Conservation (phyloP, 2,888 invertebrate genomes). For the Palloptera scutellata region DNA sequence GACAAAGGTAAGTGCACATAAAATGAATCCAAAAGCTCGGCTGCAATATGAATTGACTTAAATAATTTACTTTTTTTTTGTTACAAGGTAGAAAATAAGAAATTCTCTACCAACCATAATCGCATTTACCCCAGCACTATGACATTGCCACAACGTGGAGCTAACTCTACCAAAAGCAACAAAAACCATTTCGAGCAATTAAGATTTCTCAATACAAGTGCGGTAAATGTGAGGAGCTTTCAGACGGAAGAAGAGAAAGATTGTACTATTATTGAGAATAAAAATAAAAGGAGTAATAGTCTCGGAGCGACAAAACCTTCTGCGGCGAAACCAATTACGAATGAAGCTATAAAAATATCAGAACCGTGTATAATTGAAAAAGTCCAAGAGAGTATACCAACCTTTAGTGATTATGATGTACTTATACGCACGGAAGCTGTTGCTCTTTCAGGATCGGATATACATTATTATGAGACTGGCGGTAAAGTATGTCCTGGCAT, state of each 20-base stretch:
- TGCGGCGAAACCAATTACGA: slow-evolving; percentile 17
- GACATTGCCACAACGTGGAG: too few relatives aligned
- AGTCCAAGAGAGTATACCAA: slow-evolving; percentile 35
- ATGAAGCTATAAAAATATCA: slow-evolving; percentile 42
- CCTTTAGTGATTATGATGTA: slow-evolving; percentile 66
- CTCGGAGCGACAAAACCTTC: too few relatives aligned
- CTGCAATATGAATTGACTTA: neutral
- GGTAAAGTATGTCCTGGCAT: slow-evolving; percentile 43
- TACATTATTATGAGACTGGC: slow-evolving; percentile 75
- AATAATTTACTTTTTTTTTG: slow-evolving; percentile 21
- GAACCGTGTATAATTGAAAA: slow-evolving; percentile 43
- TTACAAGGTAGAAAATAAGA: slow-evolving; percentile 49
- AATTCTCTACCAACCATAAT: slow-evolving; percentile 7
- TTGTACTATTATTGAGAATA: too few relatives aligned
- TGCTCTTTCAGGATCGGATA: slow-evolving; percentile 93
- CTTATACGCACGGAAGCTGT: slow-evolving; percentile 76
- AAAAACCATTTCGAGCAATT: too few relatives aligned
- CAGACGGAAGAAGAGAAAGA: too few relatives aligned
- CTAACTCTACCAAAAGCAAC: too few relatives aligned
- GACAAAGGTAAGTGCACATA: slow-evolving; percentile 17
- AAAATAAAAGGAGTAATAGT: too few relatives aligned
- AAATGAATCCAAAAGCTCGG: neutral
- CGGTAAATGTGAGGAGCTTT: neutral
- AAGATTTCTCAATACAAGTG: neutral
- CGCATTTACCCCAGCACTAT: neutral